Base-by-base conservation (phyloP, 2,888 invertebrate species). In the Pseudococcus jackbeardsleyi region DNA sequence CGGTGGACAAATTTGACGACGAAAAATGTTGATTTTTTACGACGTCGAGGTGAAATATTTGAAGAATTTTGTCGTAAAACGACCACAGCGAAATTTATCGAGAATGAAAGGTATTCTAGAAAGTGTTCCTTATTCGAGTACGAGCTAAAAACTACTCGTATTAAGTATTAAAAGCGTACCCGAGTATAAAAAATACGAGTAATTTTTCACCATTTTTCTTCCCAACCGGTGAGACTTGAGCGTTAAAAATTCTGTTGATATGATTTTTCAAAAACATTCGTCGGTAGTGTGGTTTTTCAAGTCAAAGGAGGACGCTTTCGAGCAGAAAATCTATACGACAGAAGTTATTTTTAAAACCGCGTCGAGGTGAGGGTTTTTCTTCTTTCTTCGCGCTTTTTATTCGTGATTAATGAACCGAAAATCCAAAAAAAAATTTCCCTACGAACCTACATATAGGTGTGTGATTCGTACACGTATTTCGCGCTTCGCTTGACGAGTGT, bases 391-490 rank as follows among this genome's bases (percentile, higher is more conserved):
- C 6, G 26, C 26, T 33, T 33, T 64, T 33, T 72, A 72, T 72
- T 72, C 33, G 22, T 72, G 68, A 72, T 72, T 72, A 72, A 72
- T 72, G 68, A 72, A 72, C 26, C 68, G 26, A 72, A 26, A 72
- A 72, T 72, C 0, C 12, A 50, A 72, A 72, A 33, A 72, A 33
- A 72, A 72, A 72, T 72, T 33, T 33, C 64, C 64, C 68, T 59
- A 59, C 19, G 19, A n/a, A 59, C 19, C 19, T n/a, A 59, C 59
- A 59, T 59, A 54, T 15, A 11, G 3, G 11, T 17, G 26, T 33
- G 3, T 33, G 26, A 33, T 33, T 33, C 26, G 26, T 33, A 33
- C 26, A 33, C 26, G 68, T 72, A 72, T 72, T 72, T 72, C 26
- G 68, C 26, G 68, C 68, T 72, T 33, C 68, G 12, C 68, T 72